Evolutionary conservation across 2,888 invertebrate species (phyloP), one percentile per base, ranked within the genome.

Genomic region (Steinernema hermaphroditum): DNA sequence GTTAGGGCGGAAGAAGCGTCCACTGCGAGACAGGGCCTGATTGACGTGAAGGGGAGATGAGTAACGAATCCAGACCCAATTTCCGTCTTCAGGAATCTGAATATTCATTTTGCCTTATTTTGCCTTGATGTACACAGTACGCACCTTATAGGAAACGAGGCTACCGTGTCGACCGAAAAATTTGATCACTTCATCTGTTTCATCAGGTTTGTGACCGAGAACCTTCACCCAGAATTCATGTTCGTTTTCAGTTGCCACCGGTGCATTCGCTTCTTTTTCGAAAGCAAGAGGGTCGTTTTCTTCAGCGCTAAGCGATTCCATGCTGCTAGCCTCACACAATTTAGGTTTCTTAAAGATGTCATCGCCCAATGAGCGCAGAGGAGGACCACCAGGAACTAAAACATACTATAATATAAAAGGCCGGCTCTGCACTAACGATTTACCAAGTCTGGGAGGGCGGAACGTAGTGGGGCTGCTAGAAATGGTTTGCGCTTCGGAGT

Each of bases 201-300:
- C 27, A 22, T 24, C 24, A 14, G 27, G 6, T 6, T 27, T 22
- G 19, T 24, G 27, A 6, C 54, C 54, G 27, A 27, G 4, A 27
- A 54, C 54, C 27, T 54, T 54, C 9, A 54, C 54, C 54, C 54
- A 54, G 27, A 54, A 54, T 2, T 54, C 24, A 22, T 27, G 27
- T 27, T 54, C 54, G 27, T 22, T 27, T 16, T 54, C 54, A 46
- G 16, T 19, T 9, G 2, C 46, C 2, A 4, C 19, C 46, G 6
- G 19, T 16, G 4, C n/a, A 4, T 46, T 4, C 9, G 6, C 46
- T n/a, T 46, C 46, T 16, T 46, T 16, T 4, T 46, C 16, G n/a
- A n/a, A 19, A 46, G 46, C 19, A 6, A 46, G 4, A 4, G 37
- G 37, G 6, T 37, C 37, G 4, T 37, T 37, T 4, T 37, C 37